Percentiles rank a stretch among this genome's conserved stretches.
These are phyloP conservation scores for Lochmaea crataegi DNA, from an alignment of 2,888 invertebrate genomes.

Conservation along the genomic window DNA sequence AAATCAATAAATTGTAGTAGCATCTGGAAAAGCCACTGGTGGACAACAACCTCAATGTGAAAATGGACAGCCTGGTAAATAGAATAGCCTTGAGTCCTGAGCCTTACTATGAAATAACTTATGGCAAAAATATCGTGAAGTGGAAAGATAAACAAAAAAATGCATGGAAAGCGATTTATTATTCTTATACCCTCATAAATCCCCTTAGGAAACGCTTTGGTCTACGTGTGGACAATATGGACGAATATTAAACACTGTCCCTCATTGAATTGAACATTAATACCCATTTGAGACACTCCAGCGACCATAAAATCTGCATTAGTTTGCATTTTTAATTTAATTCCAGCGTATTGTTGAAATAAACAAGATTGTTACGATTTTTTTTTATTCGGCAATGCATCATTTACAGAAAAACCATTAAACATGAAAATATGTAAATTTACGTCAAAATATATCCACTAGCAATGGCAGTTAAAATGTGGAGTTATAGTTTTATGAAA, in stretches of 20 bases:
- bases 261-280: constrained; percentile 22
- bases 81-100: background rate
- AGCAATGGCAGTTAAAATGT: background rate
- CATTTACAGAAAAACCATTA: constrained; percentile 11
- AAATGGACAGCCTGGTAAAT: background rate
- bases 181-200: background rate
- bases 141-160: background rate
- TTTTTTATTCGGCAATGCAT: constrained; percentile 12
- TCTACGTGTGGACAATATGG: background rate
- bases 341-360: constrained; percentile 22
- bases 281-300: constrained; percentile 22
- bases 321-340: constrained; percentile 30
- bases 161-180: background rate
- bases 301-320: constrained; percentile 28
- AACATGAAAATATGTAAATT: constrained; percentile 2
- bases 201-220: background rate
- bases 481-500: background rate
- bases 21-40: too few relatives aligned
- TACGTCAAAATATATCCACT: constrained; percentile 2
- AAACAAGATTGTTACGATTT: constrained; percentile 18
- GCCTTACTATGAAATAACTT: background rate
- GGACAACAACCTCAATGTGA: background rate
- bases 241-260: constrained; percentile 1
- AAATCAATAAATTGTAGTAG: background rate
- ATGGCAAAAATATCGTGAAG: background rate